Conservation (phyloP, 2,113 vertebrate species). For the Megaceryle maxima region DNA sequence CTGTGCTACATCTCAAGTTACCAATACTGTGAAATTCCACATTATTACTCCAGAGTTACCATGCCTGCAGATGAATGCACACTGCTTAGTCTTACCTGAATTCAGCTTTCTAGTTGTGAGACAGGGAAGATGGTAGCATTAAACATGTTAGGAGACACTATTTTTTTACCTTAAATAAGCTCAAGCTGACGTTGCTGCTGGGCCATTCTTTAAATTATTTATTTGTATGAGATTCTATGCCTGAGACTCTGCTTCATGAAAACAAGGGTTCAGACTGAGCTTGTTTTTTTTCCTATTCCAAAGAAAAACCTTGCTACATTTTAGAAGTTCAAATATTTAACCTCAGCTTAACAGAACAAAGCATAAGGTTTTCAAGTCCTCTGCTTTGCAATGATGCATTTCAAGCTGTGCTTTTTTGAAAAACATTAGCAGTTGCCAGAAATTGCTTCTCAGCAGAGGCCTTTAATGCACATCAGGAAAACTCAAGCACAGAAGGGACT, state of each 20-base stretch:
- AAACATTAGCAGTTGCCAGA: not conserved
- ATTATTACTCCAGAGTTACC: not conserved
- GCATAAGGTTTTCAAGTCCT: not conserved
- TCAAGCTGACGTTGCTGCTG: too few species aligned
- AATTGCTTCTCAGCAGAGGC: not conserved
- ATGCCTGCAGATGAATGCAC: not conserved
- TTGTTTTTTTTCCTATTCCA: not conserved
- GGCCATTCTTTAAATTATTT: too few species aligned
- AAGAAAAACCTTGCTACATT: not conserved
- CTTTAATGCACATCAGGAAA: not conserved
- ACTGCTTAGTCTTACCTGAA: not conserved
- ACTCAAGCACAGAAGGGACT: not conserved
- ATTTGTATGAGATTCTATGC: too few species aligned
- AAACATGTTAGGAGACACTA: not conserved
- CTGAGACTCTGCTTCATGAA: too few species aligned
- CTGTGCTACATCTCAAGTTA: not conserved
- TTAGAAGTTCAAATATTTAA: not conserved
- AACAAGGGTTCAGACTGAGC: too few species aligned
- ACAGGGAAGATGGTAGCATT: not conserved
- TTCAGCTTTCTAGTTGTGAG: not conserved
- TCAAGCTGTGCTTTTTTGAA: not conserved
- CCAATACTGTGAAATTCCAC: not conserved
- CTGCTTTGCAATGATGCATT: not conserved
- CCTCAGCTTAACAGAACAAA: not conserved
- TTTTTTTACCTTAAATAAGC: not conserved